These are phyloP conservation scores for Pygoscelis adeliae DNA, from an alignment of 2,113 vertebrate genomes.

Conservation along the genomic window DNA sequence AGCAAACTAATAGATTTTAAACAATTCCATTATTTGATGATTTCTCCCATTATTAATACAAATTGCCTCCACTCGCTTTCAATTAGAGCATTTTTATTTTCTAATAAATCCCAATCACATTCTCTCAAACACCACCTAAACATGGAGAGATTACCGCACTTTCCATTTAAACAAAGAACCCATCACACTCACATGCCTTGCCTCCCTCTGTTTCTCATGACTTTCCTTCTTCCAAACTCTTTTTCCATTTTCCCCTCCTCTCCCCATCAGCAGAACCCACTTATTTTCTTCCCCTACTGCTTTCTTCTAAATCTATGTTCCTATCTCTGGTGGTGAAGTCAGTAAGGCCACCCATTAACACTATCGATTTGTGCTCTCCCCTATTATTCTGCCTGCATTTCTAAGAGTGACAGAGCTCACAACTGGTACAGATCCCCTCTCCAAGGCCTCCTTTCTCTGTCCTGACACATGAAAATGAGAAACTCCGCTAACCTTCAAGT, in stretches of 20 bases:
- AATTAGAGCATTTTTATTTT: constrained; percentile 74
- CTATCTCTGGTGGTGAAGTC: background rate
- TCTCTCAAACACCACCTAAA: constrained; percentile 41
- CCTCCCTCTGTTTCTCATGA: background rate
- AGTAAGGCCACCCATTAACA: background rate
- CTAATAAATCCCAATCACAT: constrained; percentile 70
- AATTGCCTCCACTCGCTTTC: constrained; percentile 70
- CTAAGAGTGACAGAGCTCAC: background rate
- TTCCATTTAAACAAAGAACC: background rate
- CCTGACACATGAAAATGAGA: background rate
- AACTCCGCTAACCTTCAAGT: background rate
- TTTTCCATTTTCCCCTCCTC: background rate
- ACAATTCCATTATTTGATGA: constrained; percentile 55
- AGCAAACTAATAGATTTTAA: constrained; percentile 71
- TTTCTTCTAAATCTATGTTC: background rate
- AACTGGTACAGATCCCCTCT: background rate
- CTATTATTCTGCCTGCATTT: background rate
- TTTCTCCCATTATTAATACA: constrained; percentile 73
- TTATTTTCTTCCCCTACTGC: background rate
- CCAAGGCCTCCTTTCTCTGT: background rate
- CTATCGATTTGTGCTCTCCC: background rate
- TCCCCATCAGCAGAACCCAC: background rate
- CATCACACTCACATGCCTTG: background rate
- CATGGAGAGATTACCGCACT: background rate
- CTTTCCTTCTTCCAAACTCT: background rate